phyloP scores from a whole-genome alignment of 2,888 invertebrate genomes.

The Sminthurinus aureus region DNA sequence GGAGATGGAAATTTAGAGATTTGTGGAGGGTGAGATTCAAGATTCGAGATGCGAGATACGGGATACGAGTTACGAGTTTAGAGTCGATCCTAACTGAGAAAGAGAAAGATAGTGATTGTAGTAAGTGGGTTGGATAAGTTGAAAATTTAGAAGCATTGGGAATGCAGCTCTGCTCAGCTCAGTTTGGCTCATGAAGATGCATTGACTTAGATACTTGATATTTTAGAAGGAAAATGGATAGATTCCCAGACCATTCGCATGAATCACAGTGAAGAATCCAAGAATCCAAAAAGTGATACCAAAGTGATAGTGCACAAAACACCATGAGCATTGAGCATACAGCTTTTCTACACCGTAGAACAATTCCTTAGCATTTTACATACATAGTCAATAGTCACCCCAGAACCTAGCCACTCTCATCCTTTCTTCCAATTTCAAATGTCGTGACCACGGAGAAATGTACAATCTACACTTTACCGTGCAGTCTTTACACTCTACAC shows the following conservation, averaged over 20 bases:
- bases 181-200: conserved; percentile 27
- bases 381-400: too few relatives aligned
- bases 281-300: not conserved
- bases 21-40: not conserved
- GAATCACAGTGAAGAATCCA: conserved; percentile 5
- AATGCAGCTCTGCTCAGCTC: too few relatives aligned
- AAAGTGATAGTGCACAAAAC: too few relatives aligned
- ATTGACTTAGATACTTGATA: conserved; percentile 6
- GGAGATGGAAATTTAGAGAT: not conserved
- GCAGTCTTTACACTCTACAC: not conserved
- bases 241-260: conserved; percentile 11
- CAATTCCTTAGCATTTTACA: too few relatives aligned
- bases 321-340: too few relatives aligned
- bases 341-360: too few relatives aligned
- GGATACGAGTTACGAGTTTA: too few relatives aligned
- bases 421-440: not conserved
- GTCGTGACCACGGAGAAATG: not conserved
- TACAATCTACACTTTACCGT: not conserved
- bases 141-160: conserved; percentile 2
- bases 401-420: not conserved
- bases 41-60: not conserved
- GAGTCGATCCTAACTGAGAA: not conserved
- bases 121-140: not conserved
- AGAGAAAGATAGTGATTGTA: not conserved
- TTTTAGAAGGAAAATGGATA: conserved; percentile 10